phyloP scores from a whole-genome alignment of 2,113 vertebrate genomes.

The Gambusia affinis region DNA sequence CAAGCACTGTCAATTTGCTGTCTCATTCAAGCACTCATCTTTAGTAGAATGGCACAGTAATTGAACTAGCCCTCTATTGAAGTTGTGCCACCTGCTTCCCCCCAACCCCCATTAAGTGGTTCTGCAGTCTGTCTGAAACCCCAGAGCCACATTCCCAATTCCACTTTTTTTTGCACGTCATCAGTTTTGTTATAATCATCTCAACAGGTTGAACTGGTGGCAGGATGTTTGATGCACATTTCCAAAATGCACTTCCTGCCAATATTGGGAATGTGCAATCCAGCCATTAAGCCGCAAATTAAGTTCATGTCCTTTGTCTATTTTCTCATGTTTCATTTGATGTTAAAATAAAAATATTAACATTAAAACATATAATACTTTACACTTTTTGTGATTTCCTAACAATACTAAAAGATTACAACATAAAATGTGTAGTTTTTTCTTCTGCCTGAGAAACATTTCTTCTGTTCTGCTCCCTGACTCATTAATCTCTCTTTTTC shows the following conservation, averaged over 20 bases:
- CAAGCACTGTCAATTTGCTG: neutral
- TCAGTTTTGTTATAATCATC: constrained; percentile 14
- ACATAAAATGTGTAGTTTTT: neutral
- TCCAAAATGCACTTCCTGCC: constrained; percentile 15
- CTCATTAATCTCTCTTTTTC: neutral
- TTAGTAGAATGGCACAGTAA: constrained; percentile 1
- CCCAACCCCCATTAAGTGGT: neutral
- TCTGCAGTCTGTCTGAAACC: constrained; percentile 44
- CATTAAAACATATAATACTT: neutral
- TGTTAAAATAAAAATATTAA: constrained; percentile 8
- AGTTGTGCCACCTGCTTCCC: constrained; percentile 16
- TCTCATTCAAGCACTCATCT: constrained; percentile 4
- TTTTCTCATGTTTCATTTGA: constrained; percentile 1
- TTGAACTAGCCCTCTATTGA: constrained; percentile 19
- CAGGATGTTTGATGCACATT: constrained; percentile 16
- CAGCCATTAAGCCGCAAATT: neutral
- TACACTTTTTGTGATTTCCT: neutral
- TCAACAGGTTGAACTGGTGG: constrained; percentile 14
- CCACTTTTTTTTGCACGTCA: constrained; percentile 15
- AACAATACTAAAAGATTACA: neutral
- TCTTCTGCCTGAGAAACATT: constrained; percentile 1
- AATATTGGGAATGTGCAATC: neutral
- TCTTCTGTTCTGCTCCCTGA: neutral
- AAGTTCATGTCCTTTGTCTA: neutral
- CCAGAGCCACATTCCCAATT: constrained; percentile 19